Evolutionary conservation across 2,888 invertebrate genomes (phyloP), one percentile per base, ranked within the genome.

Genomic region (Oligia latruncula): DNA sequence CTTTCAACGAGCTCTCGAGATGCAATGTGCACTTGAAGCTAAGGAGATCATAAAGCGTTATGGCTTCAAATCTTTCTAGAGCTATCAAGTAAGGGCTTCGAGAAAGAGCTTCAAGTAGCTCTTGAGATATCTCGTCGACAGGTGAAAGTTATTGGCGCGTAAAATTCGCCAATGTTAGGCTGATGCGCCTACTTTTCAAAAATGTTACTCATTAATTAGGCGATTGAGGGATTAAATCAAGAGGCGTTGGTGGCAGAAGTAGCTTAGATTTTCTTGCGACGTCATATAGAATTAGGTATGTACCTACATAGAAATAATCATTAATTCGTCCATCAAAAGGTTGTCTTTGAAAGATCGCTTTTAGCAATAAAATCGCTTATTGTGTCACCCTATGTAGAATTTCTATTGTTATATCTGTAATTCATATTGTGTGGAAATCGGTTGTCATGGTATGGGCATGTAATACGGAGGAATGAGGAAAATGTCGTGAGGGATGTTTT

Each of bases 31-130:
- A 70, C 81, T 81, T 43, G 70, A 80, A 58, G 49, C 35, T 70
- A 60, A 84, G 82, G n/a, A 71, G 77, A 68, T 72, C 82, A 77
- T 82, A 83, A 77, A 83, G 55, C 71, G 72, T 81, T 77, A 81
- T 71, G 58, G 29, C 82, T 72, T 68, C 29, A 68, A 82, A 68
- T 72, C 55, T 71, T 67, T 74, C 71, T 71, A 67, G 66, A 80
- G 76, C 74, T 74, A 82, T 80, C 72, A 65, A 73, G 72, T 66
- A 74, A 77, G 81, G 58, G 74, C 52, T 71, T 76, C 65, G 64
- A 71, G 64, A 40, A 77, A 79, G 81, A 55, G 75, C 20, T 74
- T 75, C 71, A 62, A 83, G 80, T 81, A 77, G 72, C 58, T 58
- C 72, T 82, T 43, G 71, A 82, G 62, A 55, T 81, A 23, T 23